Evolutionary conservation across 2,113 vertebrate species (phyloP), one percentile per base, ranked within the genome.

Genomic region (Arizona elegans): DNA sequence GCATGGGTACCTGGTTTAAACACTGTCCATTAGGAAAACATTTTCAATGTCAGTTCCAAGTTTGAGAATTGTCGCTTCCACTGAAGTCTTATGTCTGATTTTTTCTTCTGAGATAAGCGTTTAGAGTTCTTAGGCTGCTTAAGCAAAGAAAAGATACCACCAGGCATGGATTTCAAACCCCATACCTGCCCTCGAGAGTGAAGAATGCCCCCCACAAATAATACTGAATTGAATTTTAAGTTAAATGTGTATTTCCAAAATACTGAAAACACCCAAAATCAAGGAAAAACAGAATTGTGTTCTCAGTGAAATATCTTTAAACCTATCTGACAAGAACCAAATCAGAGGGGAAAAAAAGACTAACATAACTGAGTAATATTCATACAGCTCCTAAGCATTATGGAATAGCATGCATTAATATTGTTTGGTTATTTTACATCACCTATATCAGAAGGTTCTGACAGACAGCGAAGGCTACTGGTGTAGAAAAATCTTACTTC

Each of bases 341-440:
- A 97, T 97, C 97, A 97, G 97, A 97, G 62, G 65, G 5, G 0
- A 98, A 98, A 89, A 97, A 98, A 98, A 98, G 97, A 98, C 96
- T 97, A 98, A 98, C 97, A 97, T 98, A 98, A 98, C 96, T 97
- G 98, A 98, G 98, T 98, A 97, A 98, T 98, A 98, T 98, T 98
- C 96, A 98, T 98, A 98, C 98, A 98, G 98, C 98, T 98, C 97
- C 98, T 98, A 98, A 98, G 98, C 98, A 98, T 98, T 98, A 98
- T 99, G 99, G 98, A 98, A 97, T 98, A 98, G 98, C 99, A 99
- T 99, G 99, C 99, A 99, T 97, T 98, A 98, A 99, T 98, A 99
- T 98, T 98, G 98, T 97, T 98, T 98, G 98, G 97, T 98, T 99
- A 99, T 98, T 98, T 98, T 98, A 99, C 98, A 99, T 98, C 97